Conservation (phyloP, 2,797 vertebrate species). For the Heterohyrax brucei region DNA sequence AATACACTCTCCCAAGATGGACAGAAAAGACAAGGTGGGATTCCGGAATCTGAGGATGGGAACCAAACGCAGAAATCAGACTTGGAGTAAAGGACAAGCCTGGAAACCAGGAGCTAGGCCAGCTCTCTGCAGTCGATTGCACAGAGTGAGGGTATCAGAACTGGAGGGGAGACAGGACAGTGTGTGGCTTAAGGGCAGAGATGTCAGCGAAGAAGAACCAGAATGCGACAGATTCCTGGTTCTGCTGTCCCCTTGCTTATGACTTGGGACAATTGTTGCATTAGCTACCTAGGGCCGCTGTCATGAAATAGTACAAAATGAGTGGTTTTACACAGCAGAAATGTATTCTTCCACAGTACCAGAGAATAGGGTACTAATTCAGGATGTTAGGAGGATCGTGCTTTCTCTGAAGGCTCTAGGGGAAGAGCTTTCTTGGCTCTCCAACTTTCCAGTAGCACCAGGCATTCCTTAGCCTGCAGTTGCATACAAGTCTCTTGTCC, state of each 20-base stretch:
- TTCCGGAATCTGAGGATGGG: not conserved
- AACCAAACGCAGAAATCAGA: not conserved
- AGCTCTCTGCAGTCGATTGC: not conserved
- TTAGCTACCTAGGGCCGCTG: too few relatives aligned
- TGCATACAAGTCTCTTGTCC: too few relatives aligned
- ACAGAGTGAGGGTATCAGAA: not conserved
- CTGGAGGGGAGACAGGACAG: too few relatives aligned
- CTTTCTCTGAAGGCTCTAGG: too few relatives aligned
- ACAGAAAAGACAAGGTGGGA: not conserved
- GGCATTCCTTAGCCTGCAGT: too few relatives aligned
- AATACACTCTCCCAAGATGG: not conserved
- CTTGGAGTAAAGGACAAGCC: not conserved
- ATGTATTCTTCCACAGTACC: not conserved
- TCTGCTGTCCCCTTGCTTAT: not conserved
- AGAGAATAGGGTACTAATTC: too few relatives aligned
- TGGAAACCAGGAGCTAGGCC: not conserved
- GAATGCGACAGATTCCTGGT: not conserved
- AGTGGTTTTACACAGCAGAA: not conserved
- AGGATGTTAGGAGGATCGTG: too few relatives aligned
- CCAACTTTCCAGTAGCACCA: too few relatives aligned
- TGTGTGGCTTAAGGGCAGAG: accelerated
- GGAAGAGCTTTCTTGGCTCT: too few relatives aligned
- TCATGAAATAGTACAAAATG: too few relatives aligned
- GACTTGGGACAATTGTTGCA: not conserved
- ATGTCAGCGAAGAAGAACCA: not conserved